Evolutionary conservation across 2,797 vertebrate genomes (phyloP).

Genomic region (Acridotheres tristis): DNA sequence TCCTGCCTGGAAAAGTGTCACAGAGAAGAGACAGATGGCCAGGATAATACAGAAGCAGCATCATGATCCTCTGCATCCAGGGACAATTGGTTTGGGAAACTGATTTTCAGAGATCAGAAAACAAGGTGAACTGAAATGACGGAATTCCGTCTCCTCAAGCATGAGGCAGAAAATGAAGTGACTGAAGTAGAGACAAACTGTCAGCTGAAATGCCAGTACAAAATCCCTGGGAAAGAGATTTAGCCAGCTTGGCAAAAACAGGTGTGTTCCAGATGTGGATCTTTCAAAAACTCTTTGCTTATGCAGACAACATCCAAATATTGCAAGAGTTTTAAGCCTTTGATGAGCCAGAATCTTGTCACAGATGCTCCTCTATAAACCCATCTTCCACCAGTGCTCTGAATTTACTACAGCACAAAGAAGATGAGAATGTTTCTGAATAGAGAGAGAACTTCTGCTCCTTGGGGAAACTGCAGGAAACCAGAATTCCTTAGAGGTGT

Average conservation of each 20-base stretch:
- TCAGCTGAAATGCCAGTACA: background rate
- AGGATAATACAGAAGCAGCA: background rate
- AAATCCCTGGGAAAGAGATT: background rate
- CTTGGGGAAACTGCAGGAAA: background rate
- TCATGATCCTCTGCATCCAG: accelerated
- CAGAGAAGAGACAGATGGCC: background rate
- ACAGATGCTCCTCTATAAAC: background rate
- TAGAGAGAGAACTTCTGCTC: background rate
- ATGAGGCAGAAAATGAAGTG: background rate
- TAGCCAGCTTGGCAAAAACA: slow-evolving; percentile 43
- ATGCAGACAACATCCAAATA: background rate
- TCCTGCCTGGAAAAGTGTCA: background rate
- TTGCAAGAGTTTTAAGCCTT: background rate
- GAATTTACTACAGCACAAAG: background rate
- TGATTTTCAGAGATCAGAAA: background rate
- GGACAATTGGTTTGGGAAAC: background rate
- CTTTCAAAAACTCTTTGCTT: slow-evolving; percentile 29
- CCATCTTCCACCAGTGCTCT: background rate
- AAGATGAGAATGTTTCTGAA: background rate
- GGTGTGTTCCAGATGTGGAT: slow-evolving; percentile 29
- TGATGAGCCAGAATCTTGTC: background rate
- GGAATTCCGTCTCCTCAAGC: background rate
- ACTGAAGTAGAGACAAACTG: background rate
- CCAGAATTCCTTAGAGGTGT: background rate
- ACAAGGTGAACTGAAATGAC: background rate